Evolutionary conservation across 2,888 invertebrate genomes (phyloP), one percentile per base, ranked within the genome.

Genomic region (Hypomecis atomaria): DNA sequence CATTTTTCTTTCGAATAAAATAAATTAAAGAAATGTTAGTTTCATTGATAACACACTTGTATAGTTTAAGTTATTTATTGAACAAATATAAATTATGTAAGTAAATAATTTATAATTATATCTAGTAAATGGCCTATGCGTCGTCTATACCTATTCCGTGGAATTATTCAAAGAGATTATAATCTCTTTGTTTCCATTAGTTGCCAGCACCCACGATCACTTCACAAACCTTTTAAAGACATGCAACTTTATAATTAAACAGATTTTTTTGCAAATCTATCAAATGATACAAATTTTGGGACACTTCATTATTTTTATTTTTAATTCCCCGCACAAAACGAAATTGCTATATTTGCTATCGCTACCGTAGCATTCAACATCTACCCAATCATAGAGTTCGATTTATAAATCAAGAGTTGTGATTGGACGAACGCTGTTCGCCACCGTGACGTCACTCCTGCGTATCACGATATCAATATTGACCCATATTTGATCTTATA

Each of bases 41-140:
- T 56, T 56, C 13, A 58, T 53, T 58, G 9, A 55, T 38, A 70
- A 77, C 72, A 79, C 73, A 71, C 65, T 66, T 66, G 62, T 73
- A 68, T 66, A 64, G 56, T 66, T 65, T 48, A 68, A 64, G 38
- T 53, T 37, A 66, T 71, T 74, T 76, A 69, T 72, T 77, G 72
- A 76, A 76, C 73, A 55, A 23, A 69, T 69, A 71, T 71, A 77
- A 71, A 23, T 23, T 23, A 23, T 23, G 23, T 23, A 23, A 71
- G 69, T 77, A 75, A 76, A 79, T 79, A 80, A 75, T 77, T 80
- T 76, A 76, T 72, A 67, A 71, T 71, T 77, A 76, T 59, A 72
- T 65, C 65, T 77, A 73, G 44, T 73, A 73, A 69, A 75, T 77
- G 75, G 70, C 74, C 69, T 69, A 59, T 70, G 59, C 70, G 63